Evolutionary conservation across 2,888 invertebrate species (phyloP).

Genomic region (Aporophyla lueneburgensis): DNA sequence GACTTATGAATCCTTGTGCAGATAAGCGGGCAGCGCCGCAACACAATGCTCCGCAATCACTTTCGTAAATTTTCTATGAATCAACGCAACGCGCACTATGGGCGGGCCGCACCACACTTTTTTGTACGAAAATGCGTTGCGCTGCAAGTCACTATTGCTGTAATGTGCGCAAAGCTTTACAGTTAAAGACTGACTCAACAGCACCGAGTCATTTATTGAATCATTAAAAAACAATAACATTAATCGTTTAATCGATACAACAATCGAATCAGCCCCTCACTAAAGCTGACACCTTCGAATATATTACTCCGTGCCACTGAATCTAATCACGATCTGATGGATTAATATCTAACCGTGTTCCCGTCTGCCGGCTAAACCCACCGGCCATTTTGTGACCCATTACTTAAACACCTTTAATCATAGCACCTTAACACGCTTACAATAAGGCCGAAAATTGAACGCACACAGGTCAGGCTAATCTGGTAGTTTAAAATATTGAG

Average conservation of each 20-base stretch:
- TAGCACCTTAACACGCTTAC: constrained; percentile 52
- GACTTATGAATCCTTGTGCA: no score
- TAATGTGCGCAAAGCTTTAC: not conserved
- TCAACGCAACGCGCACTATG: no score
- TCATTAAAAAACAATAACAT: constrained; percentile 45
- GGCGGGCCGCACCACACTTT: no score
- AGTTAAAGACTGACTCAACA: not conserved
- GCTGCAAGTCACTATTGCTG: no score
- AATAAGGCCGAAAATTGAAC: constrained; percentile 64
- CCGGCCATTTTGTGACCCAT: constrained; percentile 80
- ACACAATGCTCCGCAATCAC: no score
- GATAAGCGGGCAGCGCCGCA: no score
- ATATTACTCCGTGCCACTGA: constrained; percentile 89
- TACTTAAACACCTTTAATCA: constrained; percentile 62
- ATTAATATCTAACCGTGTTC: constrained; percentile 87
- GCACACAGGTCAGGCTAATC: constrained; percentile 40
- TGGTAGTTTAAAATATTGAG: constrained; percentile 67
- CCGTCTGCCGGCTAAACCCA: constrained; percentile 80
- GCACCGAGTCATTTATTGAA: constrained; percentile 23
- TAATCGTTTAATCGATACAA: constrained; percentile 65
- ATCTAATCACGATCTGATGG: constrained; percentile 90
- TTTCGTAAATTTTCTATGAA: no score
- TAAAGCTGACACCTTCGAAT: constrained; percentile 84
- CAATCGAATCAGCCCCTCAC: constrained; percentile 69
- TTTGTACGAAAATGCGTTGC: no score